These are phyloP conservation scores for Poeciliopsis turrubarensis DNA, from an alignment of 2,113 vertebrate genomes.

Conservation along the genomic window DNA sequence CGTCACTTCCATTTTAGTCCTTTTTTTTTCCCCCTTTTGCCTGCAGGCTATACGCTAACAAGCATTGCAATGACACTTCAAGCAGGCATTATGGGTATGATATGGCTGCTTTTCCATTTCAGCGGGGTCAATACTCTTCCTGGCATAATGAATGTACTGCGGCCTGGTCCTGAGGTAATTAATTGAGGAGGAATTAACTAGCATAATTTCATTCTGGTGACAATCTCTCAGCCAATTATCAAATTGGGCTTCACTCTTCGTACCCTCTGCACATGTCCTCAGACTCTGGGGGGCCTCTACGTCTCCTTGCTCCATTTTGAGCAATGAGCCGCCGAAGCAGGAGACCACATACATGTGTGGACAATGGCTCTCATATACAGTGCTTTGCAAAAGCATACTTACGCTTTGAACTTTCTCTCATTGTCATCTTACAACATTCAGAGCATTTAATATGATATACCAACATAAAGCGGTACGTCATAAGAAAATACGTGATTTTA, in stretches of 20 bases:
- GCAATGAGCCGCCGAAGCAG: conserved; percentile 49
- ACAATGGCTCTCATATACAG: not conserved
- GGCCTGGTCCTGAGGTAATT: conserved; percentile 75
- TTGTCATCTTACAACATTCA: not conserved
- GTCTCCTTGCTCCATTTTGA: conserved; percentile 34
- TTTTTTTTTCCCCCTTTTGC: not conserved
- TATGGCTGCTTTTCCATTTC: conserved; percentile 36
- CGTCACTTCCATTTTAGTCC: conserved; percentile 5
- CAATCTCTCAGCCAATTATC: conserved; percentile 78
- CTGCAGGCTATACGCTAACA: conserved; percentile 1
- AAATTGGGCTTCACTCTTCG: conserved; percentile 56
- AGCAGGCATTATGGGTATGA: conserved; percentile 36
- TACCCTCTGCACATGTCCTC: conserved; percentile 21
- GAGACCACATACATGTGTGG: conserved; percentile 53
- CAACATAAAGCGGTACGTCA: not conserved
- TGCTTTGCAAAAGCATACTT: not conserved
- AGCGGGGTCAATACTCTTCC: conserved; percentile 50
- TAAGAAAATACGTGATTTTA: not conserved
- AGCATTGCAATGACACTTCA: conserved; percentile 5
- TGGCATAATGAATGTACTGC: conserved; percentile 73
- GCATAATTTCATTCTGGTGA: conserved; percentile 81
- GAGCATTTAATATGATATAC: not conserved
- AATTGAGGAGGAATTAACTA: conserved; percentile 80
- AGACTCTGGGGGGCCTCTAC: conserved; percentile 34
- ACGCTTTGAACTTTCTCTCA: not conserved